These are phyloP conservation scores for Sebastiscus albofasciatus DNA, from an alignment of 2,797 vertebrate genomes.

Conservation along the genomic window DNA sequence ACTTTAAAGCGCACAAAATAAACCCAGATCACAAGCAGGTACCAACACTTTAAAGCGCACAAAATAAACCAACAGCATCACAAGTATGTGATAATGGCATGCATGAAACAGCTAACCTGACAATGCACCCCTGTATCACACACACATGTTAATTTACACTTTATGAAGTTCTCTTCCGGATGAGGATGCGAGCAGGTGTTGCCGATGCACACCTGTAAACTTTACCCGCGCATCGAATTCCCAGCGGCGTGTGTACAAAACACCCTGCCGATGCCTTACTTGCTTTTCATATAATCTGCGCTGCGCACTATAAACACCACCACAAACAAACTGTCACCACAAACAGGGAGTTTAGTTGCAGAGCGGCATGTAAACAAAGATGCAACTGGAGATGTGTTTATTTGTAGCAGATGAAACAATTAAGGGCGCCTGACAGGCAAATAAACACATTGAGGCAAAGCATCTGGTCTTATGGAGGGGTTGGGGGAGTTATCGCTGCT, in stretches of 20 bases:
- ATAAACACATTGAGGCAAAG: conserved; percentile 65
- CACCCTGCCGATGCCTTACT: conserved; percentile 12
- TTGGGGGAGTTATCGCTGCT: not conserved
- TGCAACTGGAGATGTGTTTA: conserved; percentile 71
- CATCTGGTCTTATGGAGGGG: conserved; percentile 44
- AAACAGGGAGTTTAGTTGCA: conserved; percentile 46
- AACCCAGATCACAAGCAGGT: not conserved
- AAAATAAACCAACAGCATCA: not conserved
- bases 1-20: not conserved
- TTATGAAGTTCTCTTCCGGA: conserved; percentile 24
- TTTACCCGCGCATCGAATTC: conserved; percentile 29
- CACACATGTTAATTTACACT: conserved; percentile 57
- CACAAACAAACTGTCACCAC: conserved; percentile 65
- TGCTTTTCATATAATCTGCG: conserved; percentile 36
- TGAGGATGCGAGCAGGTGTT: conserved; percentile 64
- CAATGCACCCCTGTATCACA: not conserved
- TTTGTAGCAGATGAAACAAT: conserved; percentile 71
- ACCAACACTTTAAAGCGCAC: not conserved
- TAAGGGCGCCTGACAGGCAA: conserved; percentile 71
- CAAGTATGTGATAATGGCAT: not conserved
- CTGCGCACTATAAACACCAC: not conserved
- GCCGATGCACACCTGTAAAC: conserved; percentile 67
- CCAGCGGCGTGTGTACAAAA: conserved; percentile 38
- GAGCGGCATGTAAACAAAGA: conserved; percentile 72
- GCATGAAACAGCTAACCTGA: conserved; percentile 6